Percentiles rank a stretch among this genome's conserved stretches.
Conservation (phyloP, 1,140 invertebrate species). For the Vanessa atalanta region DNA sequence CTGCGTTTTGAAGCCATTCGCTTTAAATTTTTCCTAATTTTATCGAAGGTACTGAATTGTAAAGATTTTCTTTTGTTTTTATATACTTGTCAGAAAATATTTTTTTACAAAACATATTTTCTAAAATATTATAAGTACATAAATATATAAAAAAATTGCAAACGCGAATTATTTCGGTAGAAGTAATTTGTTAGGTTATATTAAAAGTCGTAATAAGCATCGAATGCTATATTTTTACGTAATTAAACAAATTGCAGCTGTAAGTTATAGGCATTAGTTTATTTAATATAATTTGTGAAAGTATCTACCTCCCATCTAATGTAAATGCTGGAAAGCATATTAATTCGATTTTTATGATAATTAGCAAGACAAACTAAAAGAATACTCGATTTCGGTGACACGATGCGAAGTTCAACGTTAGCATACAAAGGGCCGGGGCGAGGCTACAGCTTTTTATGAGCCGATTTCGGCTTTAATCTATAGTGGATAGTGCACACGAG, state of each 20-base stretch:
- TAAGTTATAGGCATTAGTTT: not conserved
- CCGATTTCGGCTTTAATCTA: conserved; percentile 71
- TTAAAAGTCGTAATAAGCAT: too few relatives aligned
- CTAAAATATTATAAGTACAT: too few relatives aligned
- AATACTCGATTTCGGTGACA: conserved; percentile 56
- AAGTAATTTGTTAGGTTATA: too few relatives aligned
- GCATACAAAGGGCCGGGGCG: conserved; percentile 70
- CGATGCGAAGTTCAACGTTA: conserved; percentile 70
- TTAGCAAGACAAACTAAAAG: conserved; percentile 55
- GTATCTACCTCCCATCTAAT: conserved; percentile 41
- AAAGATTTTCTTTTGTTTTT: not conserved
- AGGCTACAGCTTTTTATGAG: conserved; percentile 73
- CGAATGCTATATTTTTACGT: too few relatives aligned
- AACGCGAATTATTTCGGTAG: too few relatives aligned
- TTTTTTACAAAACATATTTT: too few relatives aligned
- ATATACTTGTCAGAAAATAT: too few relatives aligned
- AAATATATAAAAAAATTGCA: too few relatives aligned
- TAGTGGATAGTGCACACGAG: conserved; percentile 48
- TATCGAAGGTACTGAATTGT: not conserved
- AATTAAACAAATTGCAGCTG: not conserved
- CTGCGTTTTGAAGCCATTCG: not conserved
- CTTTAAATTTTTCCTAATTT: not conserved
- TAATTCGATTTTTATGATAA: conserved; percentile 68
- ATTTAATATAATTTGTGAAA: conserved; percentile 15
- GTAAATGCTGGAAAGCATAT: conserved; percentile 59